Base-by-base conservation (phyloP, 2,797 vertebrate species). In the Neosilurus mollespiculum region DNA sequence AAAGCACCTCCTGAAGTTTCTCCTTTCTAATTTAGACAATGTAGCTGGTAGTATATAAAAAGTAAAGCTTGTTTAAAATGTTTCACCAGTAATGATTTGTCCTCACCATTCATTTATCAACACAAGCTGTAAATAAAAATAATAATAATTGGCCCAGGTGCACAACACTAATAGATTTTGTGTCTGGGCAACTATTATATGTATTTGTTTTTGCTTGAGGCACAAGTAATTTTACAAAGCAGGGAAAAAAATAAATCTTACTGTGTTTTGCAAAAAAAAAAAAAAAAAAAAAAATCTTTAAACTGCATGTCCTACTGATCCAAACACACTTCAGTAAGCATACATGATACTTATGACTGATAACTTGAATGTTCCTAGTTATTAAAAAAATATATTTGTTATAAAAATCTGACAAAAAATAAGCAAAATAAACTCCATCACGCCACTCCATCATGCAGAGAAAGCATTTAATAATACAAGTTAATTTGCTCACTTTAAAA, bases 1-100 rank as follows among this genome's bases (percentile, higher is more conserved):
- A 90, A 91, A 91, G 89, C 83, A 56, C 85, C 73, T 59, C 88
- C 83, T 87, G 79, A 84, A 80, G 85, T 49, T 69, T 80, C 91
- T 78, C 1, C 71, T 73, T 83, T 67, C 81, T 82, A 83, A 91
- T 91, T 91, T 43, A 16, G 43, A 54, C 89, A 90, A 90, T 78
- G 82, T 87, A 87, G 72, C 14, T 69, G 56, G 88, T 88, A 82
- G 75, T 89, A 83, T 86, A 87, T 67, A 72, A 64, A 49, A 69
- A n/a, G 37, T 67, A 62, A 59, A 24, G 80, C 85, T 84, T 71
- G 78, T 86, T 86, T 87, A 86, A 84, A 88, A 90, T 8, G 30
- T 81, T 30, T 73, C 54, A 22, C 18, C n/a, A 65, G 51, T 24
- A 77, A 59, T 37, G 34, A 49, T 14, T n/a, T 43, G 54, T 24